Evolutionary conservation across 2,888 invertebrate species (phyloP).

Genomic region (Ellobium chinense): DNA sequence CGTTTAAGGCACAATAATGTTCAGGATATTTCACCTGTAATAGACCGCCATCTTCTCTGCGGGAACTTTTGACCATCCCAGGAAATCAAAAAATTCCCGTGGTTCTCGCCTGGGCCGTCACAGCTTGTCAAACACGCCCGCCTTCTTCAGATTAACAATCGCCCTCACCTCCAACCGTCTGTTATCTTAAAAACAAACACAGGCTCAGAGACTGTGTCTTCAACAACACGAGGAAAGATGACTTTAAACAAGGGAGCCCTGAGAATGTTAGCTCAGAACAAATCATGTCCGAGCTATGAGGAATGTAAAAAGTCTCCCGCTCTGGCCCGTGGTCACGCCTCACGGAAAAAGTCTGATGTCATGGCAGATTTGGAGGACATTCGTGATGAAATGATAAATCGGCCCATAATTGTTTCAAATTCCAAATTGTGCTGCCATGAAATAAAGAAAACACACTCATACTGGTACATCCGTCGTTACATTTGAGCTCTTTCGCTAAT

Average conservation of each 20-base stretch:
- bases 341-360: background rate
- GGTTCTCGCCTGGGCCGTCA: too few relatives aligned
- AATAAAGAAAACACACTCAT: too few relatives aligned
- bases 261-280: constrained; percentile 16
- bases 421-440: too few relatives aligned
- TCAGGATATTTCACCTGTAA: background rate
- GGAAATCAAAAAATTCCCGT: background rate
- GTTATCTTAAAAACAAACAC: background rate
- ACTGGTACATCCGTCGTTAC: too few relatives aligned
- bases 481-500: too few relatives aligned
- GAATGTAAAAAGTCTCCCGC: background rate
- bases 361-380: too few relatives aligned
- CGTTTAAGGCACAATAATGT: background rate
- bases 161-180: background rate
- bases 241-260: constrained; percentile 6
- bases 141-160: background rate
- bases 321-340: background rate
- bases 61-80: too few relatives aligned
- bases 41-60: background rate
- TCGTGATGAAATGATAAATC: too few relatives aligned
- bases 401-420: too few relatives aligned
- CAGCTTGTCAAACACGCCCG: background rate
- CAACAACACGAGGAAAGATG: constrained; percentile 18
- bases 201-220: background rate
- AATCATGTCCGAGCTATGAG: background rate